phyloP scores from a whole-genome alignment of 2,113 vertebrate genomes.

The Taurulus bubalis region DNA sequence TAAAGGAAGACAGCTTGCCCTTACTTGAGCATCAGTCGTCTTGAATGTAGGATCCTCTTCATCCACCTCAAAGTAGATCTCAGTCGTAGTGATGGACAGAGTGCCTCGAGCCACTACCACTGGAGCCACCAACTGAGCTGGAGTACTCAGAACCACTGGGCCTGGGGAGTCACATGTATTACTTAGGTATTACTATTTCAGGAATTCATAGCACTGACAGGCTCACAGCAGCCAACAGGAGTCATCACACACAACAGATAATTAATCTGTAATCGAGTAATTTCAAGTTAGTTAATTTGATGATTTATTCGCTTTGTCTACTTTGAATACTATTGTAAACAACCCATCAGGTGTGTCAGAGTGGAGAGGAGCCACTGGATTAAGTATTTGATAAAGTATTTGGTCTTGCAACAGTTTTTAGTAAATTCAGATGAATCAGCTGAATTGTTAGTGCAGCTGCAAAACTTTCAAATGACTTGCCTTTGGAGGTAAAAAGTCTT shows the following conservation, averaged over 20 bases:
- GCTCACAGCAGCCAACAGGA: not conserved
- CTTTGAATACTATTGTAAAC: not conserved
- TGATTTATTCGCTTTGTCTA: constrained; percentile 13
- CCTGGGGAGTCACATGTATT: constrained; percentile 75
- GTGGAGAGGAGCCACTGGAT: not conserved
- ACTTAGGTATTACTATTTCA: not conserved
- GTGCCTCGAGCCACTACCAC: constrained; percentile 96
- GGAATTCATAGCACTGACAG: not conserved
- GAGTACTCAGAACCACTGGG: constrained; percentile 97
- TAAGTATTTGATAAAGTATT: not conserved
- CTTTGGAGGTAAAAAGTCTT: constrained; percentile 92
- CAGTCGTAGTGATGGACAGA: constrained; percentile 97
- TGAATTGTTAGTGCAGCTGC: constrained; percentile 68
- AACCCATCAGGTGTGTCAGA: not conserved
- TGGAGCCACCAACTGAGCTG: constrained; percentile 97
- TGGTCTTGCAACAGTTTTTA: constrained; percentile 43
- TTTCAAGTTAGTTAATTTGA: constrained; percentile 37
- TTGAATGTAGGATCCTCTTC: constrained; percentile 95
- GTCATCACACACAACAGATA: not conserved
- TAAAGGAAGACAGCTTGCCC: constrained; percentile 25
- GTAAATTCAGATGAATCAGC: constrained; percentile 47
- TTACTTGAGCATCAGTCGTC: constrained; percentile 94
- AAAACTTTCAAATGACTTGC: constrained; percentile 86
- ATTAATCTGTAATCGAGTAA: not conserved
- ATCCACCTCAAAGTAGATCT: constrained; percentile 99